These are phyloP conservation scores for Enteromius argenteus DNA, from an alignment of 2,797 vertebrate species.

Conservation along the genomic window DNA sequence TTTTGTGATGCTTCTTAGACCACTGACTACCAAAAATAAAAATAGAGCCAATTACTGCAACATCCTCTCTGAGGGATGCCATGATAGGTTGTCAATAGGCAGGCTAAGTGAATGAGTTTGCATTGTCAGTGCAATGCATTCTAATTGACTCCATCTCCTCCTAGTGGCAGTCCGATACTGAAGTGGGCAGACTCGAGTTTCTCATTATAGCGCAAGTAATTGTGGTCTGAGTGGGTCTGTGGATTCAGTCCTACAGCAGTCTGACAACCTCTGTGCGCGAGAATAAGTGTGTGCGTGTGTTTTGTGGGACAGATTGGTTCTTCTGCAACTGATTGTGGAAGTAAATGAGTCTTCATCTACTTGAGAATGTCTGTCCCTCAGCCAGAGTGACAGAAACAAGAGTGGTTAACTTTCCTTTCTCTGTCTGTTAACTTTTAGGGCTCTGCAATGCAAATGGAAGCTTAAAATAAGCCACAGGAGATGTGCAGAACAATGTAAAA, in stretches of 20 bases:
- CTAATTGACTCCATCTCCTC: conserved; percentile 55
- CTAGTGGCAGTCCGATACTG: conserved; percentile 46
- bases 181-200: conserved; percentile 44
- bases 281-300: conserved; percentile 42
- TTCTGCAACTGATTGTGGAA: conserved; percentile 57
- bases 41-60: conserved; percentile 42
- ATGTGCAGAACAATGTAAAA: conserved; percentile 19
- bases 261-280: conserved; percentile 38
- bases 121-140: conserved; percentile 54
- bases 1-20: conserved; percentile 41
- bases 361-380: conserved; percentile 47
- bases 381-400: conserved; percentile 42
- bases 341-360: conserved; percentile 59
- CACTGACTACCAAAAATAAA: conserved; percentile 46
- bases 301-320: conserved; percentile 54
- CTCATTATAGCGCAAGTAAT: conserved; percentile 57
- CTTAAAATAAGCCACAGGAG: conserved; percentile 27
- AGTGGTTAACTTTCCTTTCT: conserved; percentile 28
- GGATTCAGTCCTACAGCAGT: conserved; percentile 43
- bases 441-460: conserved; percentile 30
- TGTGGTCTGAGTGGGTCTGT: conserved; percentile 51
- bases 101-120: conserved; percentile 53
- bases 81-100: conserved; percentile 52
- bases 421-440: conserved; percentile 24
- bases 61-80: conserved; percentile 35